Base-by-base conservation (phyloP, 2,888 invertebrate genomes). In the Caenorhabditis plicata region DNA sequence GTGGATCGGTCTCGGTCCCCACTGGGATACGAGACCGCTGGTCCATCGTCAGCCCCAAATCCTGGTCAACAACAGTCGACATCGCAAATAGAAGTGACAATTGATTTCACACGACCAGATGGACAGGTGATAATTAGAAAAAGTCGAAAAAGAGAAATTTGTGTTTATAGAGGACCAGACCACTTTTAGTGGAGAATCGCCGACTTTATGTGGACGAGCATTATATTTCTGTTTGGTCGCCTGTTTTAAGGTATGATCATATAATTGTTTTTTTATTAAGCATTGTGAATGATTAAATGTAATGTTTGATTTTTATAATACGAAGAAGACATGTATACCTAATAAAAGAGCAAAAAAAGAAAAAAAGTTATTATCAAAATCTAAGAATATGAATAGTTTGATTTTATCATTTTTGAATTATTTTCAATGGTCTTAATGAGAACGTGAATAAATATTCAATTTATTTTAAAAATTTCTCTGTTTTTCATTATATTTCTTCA, bases 191-290 rank as follows among this genome's bases (percentile, higher is more conserved):
- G 8, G 79, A 79, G 44, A 73, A 73, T 9, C 73, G 77, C 45
- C 44, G 78, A 15, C 57, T 80, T 1, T 80, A 80, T 49, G 80
- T 80, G 15, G 77, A 79, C 53, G 80, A 80, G 45, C 78, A 80
- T 55, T 80, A 74, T 50, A 72, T 76, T 45, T 66, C 68, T 29
- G 69, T 74, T 2, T 76, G 75, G 75, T 74, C 73, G 13, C 74
- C 74, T n/a, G 71, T 75, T 17, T 36, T 75, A 11, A 64, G 73
- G 70, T 71, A 41, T 38, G 15, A n/a, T 45, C 7, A 7, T 40
- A 20, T 3, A 29, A 33, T 36, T 13, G 20, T 27, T 25, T 3
- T 36, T 27, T 36, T 47, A 2, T 19, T 19, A 20, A 17, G 3
- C 26, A n/a, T n/a, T n/a, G n/a, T n/a, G n/a, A n/a, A n/a, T n/a